phyloP scores from a whole-genome alignment of 2,113 vertebrate genomes.

The Cettia cetti region DNA sequence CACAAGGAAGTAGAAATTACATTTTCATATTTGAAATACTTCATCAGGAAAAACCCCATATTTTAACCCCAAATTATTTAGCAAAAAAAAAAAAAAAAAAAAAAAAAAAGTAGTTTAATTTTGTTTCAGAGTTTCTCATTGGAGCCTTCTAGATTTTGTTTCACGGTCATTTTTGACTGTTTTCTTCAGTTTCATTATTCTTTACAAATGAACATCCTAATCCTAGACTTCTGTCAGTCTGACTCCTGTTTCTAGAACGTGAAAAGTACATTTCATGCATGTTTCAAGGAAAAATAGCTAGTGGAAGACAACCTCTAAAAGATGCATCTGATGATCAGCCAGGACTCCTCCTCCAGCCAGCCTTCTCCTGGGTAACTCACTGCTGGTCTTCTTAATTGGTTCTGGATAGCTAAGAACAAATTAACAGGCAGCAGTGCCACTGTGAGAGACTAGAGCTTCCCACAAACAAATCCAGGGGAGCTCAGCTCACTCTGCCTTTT shows the following conservation, averaged over 20 bases:
- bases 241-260: background rate
- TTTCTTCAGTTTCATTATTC: background rate
- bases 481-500: background rate
- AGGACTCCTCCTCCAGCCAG: background rate
- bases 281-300: background rate
- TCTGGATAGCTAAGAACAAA: background rate
- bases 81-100: too few relatives aligned
- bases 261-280: background rate
- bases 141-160: background rate
- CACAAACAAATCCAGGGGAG: background rate
- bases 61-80: background rate
- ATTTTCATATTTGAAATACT: background rate
- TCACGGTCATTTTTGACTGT: background rate
- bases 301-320: background rate
- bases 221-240: background rate
- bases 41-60: background rate
- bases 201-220: background rate
- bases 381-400: background rate
- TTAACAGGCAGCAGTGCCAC: background rate
- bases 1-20: background rate
- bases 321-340: background rate
- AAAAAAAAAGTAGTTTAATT: too few relatives aligned
- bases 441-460: background rate
- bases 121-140: background rate
- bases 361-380: background rate